Evolutionary conservation across 2,113 vertebrate genomes (phyloP), one percentile per base, ranked within the genome.

Genomic region (Tapirus terrestris): DNA sequence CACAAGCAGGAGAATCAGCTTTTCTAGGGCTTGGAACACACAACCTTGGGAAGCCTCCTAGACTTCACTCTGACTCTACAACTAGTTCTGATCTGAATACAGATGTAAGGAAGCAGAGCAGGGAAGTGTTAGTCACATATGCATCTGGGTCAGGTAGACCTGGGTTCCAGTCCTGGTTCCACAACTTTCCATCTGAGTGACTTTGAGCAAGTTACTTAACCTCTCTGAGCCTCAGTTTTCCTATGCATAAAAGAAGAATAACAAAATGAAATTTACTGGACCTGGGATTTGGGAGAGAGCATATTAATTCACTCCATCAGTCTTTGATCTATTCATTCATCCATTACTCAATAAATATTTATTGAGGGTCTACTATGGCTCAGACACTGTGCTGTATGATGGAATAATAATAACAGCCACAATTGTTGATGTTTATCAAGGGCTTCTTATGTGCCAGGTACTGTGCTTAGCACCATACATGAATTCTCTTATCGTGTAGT

Each of bases 261-360:
- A 80, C 36, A 87, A 83, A 84, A 76, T 65, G 29, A 73, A 61
- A 79, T 73, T 72, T 67, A 72, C 20, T n/a, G 31, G 16, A 23
- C 76, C 58, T 94, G 56, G 67, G 77, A 77, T 68, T 90, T 45
- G n/a, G 20, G 13, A 83, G 58, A 90, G 56, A n/a, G 29, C n/a
- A n/a, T 81, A 79, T 76, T 85, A 17, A 85, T 61, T 89, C 12
- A 65, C 76, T 95, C 23, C 39, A 81, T 16, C 43, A 75, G 14
- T 85, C 33, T 65, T 93, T 70, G 76, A 95, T 67, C 27, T 14
- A 90, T n/a, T 67, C 6, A 60, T 89, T 84, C 33, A 96, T 70
- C 91, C 16, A 63, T 79, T 90, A 86, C 82, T 45, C 58, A 77
- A 29, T 56, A 33, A 94, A n/a, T 75, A 96, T 72, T 92, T 94